Evolutionary conservation across 1,140 invertebrate genomes (phyloP), one percentile per base, ranked within the genome.

Genomic region (Macrotrachela quadricornifera): DNA sequence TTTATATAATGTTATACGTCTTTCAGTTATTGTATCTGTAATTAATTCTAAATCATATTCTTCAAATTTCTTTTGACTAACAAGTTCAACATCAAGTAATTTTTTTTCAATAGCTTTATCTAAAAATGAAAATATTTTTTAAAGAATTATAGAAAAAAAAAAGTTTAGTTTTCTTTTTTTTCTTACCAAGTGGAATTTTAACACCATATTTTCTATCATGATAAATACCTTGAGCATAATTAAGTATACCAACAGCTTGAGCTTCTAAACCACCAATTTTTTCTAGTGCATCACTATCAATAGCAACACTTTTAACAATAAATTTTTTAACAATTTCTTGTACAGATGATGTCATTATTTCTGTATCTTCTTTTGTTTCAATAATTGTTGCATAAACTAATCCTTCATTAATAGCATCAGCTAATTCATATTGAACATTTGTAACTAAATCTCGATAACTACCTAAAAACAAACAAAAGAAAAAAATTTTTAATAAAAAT

Each of bases 201-300:
- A 40, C 15, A 36, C 18, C 15, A 12, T 10, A 50, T 14, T 55
- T 48, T 38, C 48, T 48, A 36, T 55, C 16, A 18, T 42, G 50
- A 39, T 55, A 55, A 18, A 50, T 46, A 16, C 54, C 54, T 50
- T 55, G 54, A 10, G 54, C 49, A 40, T 55, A 55, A 30, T 50
- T 55, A 8, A 55, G 44, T 8, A 55, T 55, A 10, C 54, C 54
- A 15, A 41, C 54, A 1, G 48, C 54, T 46, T 55, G 54, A 9
- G 54, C 54, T 41, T 50, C 42, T n/a, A 55, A 30, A 11, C 48
- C 54, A 16, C 48, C 48, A 14, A 55, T 55, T 6, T 18, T 30
- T n/a, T 55, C 14, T 1, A 41, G 40, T 30, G 0, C 40, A 15
- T 48, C 15, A 17, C 48, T 48, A 47, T 55, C 54, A 10, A 55